Percentiles rank a stretch among this genome's conserved stretches.
Evolutionary conservation across 2,797 vertebrate species (phyloP).

Genomic region (Fundulus diaphanus): DNA sequence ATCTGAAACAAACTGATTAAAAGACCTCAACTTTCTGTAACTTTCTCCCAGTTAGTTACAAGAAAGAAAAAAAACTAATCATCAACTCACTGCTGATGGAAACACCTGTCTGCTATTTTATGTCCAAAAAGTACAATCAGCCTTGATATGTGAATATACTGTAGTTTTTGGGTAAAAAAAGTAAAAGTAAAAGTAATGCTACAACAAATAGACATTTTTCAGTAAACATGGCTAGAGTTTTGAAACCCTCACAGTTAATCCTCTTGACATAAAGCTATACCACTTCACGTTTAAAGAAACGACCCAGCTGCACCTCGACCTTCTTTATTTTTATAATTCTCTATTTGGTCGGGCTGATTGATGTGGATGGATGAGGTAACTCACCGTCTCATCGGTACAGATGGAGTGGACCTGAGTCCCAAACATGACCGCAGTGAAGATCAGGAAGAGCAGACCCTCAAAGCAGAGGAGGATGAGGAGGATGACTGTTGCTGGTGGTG

Average conservation of each 20-base stretch:
- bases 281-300: neutral
- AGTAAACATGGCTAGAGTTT: neutral
- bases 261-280: neutral
- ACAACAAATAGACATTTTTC: neutral
- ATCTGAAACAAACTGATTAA: too few relatives aligned
- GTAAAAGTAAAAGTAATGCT: too few relatives aligned
- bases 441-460: constrained; percentile 95
- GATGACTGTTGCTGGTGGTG: constrained; percentile 94
- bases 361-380: constrained; percentile 46
- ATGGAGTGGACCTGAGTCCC: constrained; percentile 98
- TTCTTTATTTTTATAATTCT: neutral
- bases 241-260: neutral
- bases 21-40: too few relatives aligned
- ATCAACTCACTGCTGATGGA: too few relatives aligned
- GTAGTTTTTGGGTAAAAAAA: neutral
- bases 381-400: constrained; percentile 95
- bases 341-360: neutral
- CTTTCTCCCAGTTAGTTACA: too few relatives aligned
- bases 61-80: neutral
- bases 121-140: too few relatives aligned
- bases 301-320: neutral
- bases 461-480: constrained; percentile 97
- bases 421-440: constrained; percentile 98
- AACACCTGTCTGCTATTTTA: too few relatives aligned
- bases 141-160: too few relatives aligned